Evolutionary conservation across 2,888 invertebrate genomes (phyloP), one percentile per base, ranked within the genome.

Genomic region (Himalopsyche tibetana): DNA sequence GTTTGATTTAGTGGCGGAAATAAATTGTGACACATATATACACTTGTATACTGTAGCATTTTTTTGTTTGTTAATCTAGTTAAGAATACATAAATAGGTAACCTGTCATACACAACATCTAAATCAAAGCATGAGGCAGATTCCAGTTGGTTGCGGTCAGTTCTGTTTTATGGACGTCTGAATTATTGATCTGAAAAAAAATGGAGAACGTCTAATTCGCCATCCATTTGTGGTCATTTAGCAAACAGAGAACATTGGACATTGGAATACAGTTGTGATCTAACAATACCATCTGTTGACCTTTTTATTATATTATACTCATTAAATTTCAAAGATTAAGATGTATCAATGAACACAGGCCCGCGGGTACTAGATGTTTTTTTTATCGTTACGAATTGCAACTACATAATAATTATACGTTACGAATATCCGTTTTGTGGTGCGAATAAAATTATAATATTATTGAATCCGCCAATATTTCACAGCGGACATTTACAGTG

Each of bases 401-500:
- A 74, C 74, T 38, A 36, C 36, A 74, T 15, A 38, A 38, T 74
- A 74, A 74, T 74, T 74, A 74, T 36, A 74, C 28, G 36, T 38
- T 74, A 74, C 28, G 15, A 74, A 74, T 74, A 74, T 74, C 74
- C 74, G 74, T 36, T 74, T 15, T 38, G 2, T 12, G 15, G 36
- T 74, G 74, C 74, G 38, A 74, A 74, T 38, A 74, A 38, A 74
- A 74, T 74, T 74, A 74, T 74, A 74, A 74, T 38, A 74, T 28
- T 28, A 28, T 84, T 80, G 38, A 55, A 84, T 84, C 81, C 55
- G 63, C 63, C 63, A 56, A 84, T 84, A 84, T 81, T 84, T 79
- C 80, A 84, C n/a, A 17, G 63, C 81, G 81, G 69, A 84, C 80
- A 84, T 84, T 84, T 84, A 84, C 45, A 42, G 80, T 56, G 84